Conservation (phyloP, 1,140 invertebrate species). For the Centruroides vittatus region DNA sequence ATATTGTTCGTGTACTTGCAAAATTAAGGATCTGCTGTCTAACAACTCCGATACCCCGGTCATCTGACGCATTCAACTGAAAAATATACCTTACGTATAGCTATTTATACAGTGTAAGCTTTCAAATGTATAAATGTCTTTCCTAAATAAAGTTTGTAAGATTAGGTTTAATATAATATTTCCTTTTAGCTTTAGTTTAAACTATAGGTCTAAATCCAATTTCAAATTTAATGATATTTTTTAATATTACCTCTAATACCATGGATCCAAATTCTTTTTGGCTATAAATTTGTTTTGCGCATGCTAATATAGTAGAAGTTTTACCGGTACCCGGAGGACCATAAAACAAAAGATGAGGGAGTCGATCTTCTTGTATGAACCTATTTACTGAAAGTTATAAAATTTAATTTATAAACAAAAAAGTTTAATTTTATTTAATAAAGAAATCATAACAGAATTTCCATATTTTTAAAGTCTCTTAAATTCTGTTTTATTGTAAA, state of each 20-base stretch:
- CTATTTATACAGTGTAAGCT: not conserved
- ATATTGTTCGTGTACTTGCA: constrained; percentile 92
- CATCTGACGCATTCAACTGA: constrained; percentile 97
- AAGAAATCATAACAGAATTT: not conserved
- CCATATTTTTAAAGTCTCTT: too few species aligned
- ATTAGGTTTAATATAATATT: too few species aligned
- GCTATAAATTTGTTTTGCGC: constrained; percentile 82
- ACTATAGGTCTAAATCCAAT: too few species aligned
- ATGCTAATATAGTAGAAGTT: constrained; percentile 94
- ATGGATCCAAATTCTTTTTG: constrained; percentile 73
- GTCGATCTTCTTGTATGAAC: constrained; percentile 79
- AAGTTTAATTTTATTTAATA: not conserved
- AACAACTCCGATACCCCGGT: constrained; percentile 94
- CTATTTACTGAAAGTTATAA: constrained; percentile 56
- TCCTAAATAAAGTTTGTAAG: too few species aligned
- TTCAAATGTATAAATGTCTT: too few species aligned
- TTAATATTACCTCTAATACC: constrained; percentile 38
- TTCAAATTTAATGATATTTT: too few species aligned
- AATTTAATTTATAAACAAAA: not conserved
- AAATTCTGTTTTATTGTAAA: too few species aligned
- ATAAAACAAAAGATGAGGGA: constrained; percentile 96
- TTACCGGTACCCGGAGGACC: constrained; percentile 98
- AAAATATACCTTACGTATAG: constrained; percentile 27
- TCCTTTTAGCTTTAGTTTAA: too few species aligned
- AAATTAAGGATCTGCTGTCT: constrained; percentile 93